phyloP scores from a whole-genome alignment of 2,797 vertebrate species.

The Pantherophis vulpinus region DNA sequence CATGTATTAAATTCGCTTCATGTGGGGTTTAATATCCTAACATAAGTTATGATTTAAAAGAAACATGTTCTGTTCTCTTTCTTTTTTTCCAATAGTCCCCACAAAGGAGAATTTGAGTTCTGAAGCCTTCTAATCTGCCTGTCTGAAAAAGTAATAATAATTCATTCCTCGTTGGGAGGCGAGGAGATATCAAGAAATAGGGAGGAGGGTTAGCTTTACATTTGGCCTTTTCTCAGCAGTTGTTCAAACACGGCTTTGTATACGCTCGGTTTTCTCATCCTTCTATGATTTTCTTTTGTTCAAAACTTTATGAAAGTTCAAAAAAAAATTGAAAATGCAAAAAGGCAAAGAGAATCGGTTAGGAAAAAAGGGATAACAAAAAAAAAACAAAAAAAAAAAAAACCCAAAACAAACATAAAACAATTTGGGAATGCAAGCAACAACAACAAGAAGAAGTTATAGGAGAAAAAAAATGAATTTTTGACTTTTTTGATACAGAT shows the following conservation, averaged over 20 bases:
- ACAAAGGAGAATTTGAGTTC: not conserved
- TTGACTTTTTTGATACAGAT: not conserved
- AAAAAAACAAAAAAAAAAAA: not conserved
- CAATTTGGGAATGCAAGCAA: not conserved
- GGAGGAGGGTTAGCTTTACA: not conserved
- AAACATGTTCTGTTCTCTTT: not conserved
- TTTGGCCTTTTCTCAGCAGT: not conserved
- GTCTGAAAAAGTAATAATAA: conserved; percentile 19
- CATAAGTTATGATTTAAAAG: not conserved
- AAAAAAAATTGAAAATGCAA: not conserved
- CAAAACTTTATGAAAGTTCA: not conserved
- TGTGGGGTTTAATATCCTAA: not conserved
- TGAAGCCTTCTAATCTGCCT: not conserved
- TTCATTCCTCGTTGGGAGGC: not conserved
- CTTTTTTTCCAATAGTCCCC: not conserved
- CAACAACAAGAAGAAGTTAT: not conserved
- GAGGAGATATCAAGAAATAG: not conserved
- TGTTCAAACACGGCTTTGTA: not conserved
- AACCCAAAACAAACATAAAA: not conserved
- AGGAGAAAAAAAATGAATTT: not conserved
- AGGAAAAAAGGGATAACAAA: not conserved
- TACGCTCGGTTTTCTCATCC: not conserved
- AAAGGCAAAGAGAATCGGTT: not conserved
- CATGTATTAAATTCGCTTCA: not conserved
- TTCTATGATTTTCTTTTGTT: not conserved